These are phyloP conservation scores for Scopus umbretta DNA, from an alignment of 2,113 vertebrate species.

Conservation along the genomic window DNA sequence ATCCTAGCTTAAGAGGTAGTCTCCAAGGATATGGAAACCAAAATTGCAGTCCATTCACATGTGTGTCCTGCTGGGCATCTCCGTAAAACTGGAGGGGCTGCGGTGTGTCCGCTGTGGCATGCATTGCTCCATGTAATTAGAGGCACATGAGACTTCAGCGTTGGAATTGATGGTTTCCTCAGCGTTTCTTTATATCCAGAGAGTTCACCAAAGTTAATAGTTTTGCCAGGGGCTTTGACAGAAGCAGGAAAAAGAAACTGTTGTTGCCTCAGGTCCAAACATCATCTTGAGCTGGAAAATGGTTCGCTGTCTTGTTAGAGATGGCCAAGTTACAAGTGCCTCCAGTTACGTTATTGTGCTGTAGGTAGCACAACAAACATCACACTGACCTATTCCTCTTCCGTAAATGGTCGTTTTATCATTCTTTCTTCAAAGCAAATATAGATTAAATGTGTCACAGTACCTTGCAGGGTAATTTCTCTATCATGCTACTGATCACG, in stretches of 20 bases:
- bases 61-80: neutral
- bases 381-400: neutral
- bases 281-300: neutral
- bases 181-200: neutral
- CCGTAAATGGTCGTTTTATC: neutral
- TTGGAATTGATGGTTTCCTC: neutral
- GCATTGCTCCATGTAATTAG: neutral
- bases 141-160: neutral
- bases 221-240: neutral
- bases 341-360: neutral
- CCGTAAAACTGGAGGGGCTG: neutral
- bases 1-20: neutral
- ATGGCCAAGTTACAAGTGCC: neutral
- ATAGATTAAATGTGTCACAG: neutral
- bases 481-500: neutral
- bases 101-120: neutral
- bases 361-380: neutral
- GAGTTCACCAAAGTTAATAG: neutral
- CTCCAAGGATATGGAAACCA: neutral
- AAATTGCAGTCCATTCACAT: accelerated
- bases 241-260: neutral
- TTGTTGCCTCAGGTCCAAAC: neutral
- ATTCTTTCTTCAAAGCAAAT: neutral
- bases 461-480: neutral
- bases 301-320: neutral